These are phyloP conservation scores for Aplidium turbinatum DNA, from an alignment of 23 tunicate genomes.

Conservation along the genomic window DNA sequence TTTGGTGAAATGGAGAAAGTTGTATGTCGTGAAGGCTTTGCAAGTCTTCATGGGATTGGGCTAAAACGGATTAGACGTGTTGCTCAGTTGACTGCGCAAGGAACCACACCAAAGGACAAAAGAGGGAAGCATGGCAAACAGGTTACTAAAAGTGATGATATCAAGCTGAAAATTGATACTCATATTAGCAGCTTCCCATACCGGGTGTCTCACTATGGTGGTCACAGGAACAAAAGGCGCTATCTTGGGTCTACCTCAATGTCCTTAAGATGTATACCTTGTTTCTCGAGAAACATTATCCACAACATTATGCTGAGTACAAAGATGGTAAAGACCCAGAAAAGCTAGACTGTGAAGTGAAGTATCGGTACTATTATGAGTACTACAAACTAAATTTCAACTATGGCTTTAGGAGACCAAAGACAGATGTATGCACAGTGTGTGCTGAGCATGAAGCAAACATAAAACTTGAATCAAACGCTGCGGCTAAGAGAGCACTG, in stretches of 20 bases:
- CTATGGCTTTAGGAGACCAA: constrained; percentile 12
- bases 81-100: constrained; percentile 13
- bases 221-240: constrained; percentile 14
- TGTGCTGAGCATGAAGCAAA: constrained; percentile 9
- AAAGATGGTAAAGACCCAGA: constrained; percentile 13
- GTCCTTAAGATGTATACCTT: constrained; percentile 12
- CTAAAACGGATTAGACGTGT: constrained; percentile 8
- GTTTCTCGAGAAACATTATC: constrained; percentile 16
- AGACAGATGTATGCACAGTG: constrained; percentile 12
- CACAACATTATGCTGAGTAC: constrained; percentile 22
- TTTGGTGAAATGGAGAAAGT: constrained; percentile 17
- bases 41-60: constrained; percentile 8
- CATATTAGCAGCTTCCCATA: constrained; percentile 20
- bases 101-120: constrained; percentile 18
- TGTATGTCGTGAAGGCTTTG: constrained; percentile 23
- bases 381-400: constrained; percentile 18
- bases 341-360: constrained; percentile 3
- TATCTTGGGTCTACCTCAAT: constrained; percentile 5
- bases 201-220: constrained; percentile 11
- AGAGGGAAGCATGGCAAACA: constrained; percentile 21
- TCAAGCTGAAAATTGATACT: constrained; percentile 14
- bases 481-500: not conserved
- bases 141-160: constrained; percentile 17
- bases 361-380: constrained; percentile 1
- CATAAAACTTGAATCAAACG: constrained; percentile 4